These are phyloP conservation scores for Tragelaphus scriptus DNA, from an alignment of 2,113 vertebrate species.

Conservation along the genomic window DNA sequence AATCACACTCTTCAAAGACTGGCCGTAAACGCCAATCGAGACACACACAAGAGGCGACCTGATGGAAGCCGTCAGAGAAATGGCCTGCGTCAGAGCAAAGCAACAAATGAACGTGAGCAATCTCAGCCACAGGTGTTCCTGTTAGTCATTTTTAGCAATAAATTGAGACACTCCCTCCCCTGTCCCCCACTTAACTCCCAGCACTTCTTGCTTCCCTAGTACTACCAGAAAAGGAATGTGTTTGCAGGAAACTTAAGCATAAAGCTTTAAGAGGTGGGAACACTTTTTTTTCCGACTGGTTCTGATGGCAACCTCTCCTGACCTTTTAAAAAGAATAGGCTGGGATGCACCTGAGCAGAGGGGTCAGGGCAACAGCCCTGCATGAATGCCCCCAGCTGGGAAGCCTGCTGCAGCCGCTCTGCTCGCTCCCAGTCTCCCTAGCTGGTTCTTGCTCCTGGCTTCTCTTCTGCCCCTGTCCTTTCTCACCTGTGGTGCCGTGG, in stretches of 20 bases:
- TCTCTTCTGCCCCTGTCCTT: not conserved
- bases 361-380: not conserved
- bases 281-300: not conserved
- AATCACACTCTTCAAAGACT: not conserved
- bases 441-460: not conserved
- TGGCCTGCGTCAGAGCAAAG: not conserved
- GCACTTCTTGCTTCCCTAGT: not conserved
- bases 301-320: not conserved
- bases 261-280: not conserved
- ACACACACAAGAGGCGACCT: not conserved
- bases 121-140: not conserved
- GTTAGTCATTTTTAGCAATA: not conserved
- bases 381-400: not conserved
- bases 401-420: not conserved
- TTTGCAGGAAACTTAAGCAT: not conserved
- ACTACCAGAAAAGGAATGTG: not conserved
- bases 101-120: not conserved
- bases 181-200: accelerated
- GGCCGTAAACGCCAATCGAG: not conserved
- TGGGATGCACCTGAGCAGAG: not conserved
- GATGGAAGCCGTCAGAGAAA: not conserved
- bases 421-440: accelerated
- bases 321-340: not conserved
- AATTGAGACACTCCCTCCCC: accelerated
- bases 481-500: not conserved